phyloP scores from a whole-genome alignment of 2,797 vertebrate species.

The Leptodactylus fallax region DNA sequence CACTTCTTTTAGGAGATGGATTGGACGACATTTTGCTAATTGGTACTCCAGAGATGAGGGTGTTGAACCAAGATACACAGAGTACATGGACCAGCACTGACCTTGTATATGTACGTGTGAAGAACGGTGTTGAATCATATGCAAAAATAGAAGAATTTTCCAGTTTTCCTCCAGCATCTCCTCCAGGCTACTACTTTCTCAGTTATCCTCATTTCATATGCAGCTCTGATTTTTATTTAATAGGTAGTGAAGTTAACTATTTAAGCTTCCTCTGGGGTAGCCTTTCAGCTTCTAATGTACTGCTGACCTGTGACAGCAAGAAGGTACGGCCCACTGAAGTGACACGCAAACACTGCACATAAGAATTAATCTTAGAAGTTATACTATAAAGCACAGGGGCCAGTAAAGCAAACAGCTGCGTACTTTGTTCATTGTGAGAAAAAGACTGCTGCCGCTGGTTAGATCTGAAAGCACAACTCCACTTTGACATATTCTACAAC shows the following conservation, averaged over 20 bases:
- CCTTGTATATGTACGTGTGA: background rate
- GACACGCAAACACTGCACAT: background rate
- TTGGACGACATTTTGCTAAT: no score
- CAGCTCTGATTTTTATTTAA: conserved; percentile 1
- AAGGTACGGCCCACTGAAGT: conserved; percentile 22
- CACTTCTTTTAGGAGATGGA: no score
- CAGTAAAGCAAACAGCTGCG: conserved; percentile 12
- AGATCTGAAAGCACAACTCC: conserved; percentile 29
- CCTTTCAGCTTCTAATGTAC: background rate
- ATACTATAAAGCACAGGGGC: background rate
- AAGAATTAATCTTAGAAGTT: conserved; percentile 6
- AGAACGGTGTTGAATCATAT: background rate
- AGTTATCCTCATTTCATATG: background rate
- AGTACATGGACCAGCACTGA: background rate
- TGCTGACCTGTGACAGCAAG: conserved; percentile 29
- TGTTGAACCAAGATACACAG: background rate
- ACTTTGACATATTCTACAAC: conserved; percentile 29
- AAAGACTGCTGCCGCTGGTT: background rate
- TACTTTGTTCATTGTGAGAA: conserved; percentile 11
- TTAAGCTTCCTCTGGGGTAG: background rate
- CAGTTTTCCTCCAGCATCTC: background rate
- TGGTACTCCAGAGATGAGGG: background rate
- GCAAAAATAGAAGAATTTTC: background rate
- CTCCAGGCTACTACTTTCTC: background rate
- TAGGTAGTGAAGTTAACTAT: background rate